Conservation (phyloP, 2,888 invertebrate genomes). For the Synergus gifuensis region DNA sequence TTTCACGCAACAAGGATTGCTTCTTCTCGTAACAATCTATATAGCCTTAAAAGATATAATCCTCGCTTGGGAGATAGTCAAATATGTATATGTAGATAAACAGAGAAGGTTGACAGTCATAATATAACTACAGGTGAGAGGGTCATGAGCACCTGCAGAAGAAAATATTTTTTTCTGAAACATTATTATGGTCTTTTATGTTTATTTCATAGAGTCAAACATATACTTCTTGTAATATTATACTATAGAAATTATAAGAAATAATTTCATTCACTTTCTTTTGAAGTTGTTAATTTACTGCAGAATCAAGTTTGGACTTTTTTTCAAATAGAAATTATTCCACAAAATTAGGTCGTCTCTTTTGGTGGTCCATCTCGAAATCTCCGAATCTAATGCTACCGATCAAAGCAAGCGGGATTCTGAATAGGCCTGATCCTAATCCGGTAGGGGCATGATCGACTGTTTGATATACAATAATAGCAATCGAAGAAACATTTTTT, state of each 20-base stretch:
- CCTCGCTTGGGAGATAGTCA: slow-evolving; percentile 54
- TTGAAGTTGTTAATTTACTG: no score
- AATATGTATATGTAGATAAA: slow-evolving; percentile 69
- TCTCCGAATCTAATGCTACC: not conserved
- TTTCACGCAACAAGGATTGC: slow-evolving; percentile 67
- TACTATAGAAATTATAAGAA: no score
- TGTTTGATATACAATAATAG: not conserved
- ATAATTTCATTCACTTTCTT: no score
- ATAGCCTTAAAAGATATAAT: not conserved
- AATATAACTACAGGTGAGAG: slow-evolving; percentile 63
- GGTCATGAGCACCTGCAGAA: slow-evolving; percentile 40
- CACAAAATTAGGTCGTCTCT: not conserved
- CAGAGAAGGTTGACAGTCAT: slow-evolving; percentile 67
- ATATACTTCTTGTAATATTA: not conserved
- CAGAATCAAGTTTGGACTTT: not conserved
- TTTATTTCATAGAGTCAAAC: not conserved
- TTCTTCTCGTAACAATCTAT: slow-evolving; percentile 65
- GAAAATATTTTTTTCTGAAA: not conserved
- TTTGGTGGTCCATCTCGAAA: not conserved
- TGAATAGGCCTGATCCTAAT: slow-evolving; percentile 1
- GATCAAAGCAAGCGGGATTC: not conserved
- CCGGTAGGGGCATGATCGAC: not conserved
- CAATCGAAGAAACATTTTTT: not conserved
- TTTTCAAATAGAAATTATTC: not conserved
- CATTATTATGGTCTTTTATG: not conserved